These are phyloP conservation scores for Acromyrmex echinatior DNA, from an alignment of 1,140 invertebrate genomes.

Conservation along the genomic window DNA sequence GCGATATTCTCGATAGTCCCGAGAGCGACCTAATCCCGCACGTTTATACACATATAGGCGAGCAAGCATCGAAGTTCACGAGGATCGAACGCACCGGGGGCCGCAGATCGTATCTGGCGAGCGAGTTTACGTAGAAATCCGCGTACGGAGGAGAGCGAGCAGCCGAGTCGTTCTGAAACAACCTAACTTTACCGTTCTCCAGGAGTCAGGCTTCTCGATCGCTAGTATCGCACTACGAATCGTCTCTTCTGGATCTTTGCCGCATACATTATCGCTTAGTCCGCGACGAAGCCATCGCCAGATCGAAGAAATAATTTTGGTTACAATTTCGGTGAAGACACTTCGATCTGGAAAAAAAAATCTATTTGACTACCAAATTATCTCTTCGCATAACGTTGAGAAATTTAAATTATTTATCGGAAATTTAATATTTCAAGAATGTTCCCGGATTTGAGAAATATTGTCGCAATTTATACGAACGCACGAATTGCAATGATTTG, in stretches of 20 bases:
- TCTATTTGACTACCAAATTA: conserved; percentile 21
- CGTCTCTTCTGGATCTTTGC: conserved; percentile 83
- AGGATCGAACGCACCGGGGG: conserved; percentile 78
- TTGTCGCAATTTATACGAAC: background rate
- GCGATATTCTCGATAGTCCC: conserved; percentile 51
- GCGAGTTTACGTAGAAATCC: conserved; percentile 85
- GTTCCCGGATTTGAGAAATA: background rate
- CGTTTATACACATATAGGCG: conserved; percentile 67
- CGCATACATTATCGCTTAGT: conserved; percentile 82
- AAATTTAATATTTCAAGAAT: background rate
- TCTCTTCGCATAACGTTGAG: background rate
- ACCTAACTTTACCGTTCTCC: conserved; percentile 75
- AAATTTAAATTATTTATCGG: background rate
- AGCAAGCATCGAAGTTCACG: conserved; percentile 76
- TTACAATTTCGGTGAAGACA: background rate
- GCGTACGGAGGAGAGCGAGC: conserved; percentile 69
- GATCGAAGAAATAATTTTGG: conserved; percentile 43
- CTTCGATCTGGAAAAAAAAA: conserved; percentile 6
- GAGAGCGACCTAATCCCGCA: conserved; percentile 75
- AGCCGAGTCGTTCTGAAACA: conserved; percentile 65
- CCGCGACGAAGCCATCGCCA: conserved; percentile 60
- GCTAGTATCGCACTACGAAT: conserved; percentile 86
- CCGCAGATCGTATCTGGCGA: conserved; percentile 82
- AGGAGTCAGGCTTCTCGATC: conserved; percentile 74
- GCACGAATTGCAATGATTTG: background rate